A percentile compares a stretch with the other conserved stretches of the same genome.
These are phyloP conservation scores for Chironomus tepperi DNA, from an alignment of 1,140 invertebrate species.

Conservation along the genomic window DNA sequence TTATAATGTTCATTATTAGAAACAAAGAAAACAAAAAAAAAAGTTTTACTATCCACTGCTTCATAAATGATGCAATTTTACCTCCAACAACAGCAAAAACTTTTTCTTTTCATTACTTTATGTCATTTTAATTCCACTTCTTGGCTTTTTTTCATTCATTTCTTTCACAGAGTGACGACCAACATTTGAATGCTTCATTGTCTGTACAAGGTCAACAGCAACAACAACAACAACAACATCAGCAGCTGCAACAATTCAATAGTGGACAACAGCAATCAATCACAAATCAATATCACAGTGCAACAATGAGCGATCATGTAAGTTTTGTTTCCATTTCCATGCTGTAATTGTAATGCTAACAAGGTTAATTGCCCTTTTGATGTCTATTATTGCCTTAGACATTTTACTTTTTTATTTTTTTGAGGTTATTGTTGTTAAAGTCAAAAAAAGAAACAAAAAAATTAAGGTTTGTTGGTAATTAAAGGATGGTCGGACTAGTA, in stretches of 20 bases:
- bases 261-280: constrained; percentile 17
- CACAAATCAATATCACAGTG: background rate
- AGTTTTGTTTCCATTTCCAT: background rate
- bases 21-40: background rate
- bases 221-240: background rate
- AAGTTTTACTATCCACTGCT: no score
- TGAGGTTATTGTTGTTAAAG: no score
- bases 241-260: background rate
- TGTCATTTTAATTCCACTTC: background rate
- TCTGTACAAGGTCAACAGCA: background rate
- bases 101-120: no score
- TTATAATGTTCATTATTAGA: constrained; percentile 1
- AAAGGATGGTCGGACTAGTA: no score
- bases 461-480: no score
- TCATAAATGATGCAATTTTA: no score
- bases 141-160: background rate
- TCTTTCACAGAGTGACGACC: background rate
- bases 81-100: no score
- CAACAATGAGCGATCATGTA: constrained; percentile 17
- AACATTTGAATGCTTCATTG: constrained; percentile 20
- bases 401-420: no score
- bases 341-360: no score
- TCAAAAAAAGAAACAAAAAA: no score
- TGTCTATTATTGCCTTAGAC: no score
- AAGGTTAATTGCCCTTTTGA: no score